Base-by-base conservation (phyloP, 1,140 invertebrate species). In the Procambarus clarkii region DNA sequence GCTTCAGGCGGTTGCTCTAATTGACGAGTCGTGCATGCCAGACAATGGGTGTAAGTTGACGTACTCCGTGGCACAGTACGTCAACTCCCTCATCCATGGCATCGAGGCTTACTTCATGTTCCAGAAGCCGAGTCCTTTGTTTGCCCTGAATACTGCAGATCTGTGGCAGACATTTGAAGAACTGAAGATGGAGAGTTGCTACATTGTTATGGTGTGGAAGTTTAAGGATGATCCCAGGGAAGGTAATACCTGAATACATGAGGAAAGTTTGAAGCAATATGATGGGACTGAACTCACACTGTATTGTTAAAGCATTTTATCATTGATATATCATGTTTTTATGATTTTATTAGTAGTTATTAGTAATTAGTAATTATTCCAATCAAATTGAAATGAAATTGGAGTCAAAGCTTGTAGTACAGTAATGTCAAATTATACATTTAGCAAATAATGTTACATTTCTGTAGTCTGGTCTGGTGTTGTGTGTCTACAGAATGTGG, bases 91-190 rank as follows among this genome's bases (percentile, higher is more conserved):
- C 0, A 50, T 91, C 48, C 74, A 86, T 34, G 74, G 76, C 7
- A n/a, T 85, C 0, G 82, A 85, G 44, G 82, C 88, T 7, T 79
- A 91, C 60, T 91, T 79, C 82, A 91, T 91, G 88, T 91, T 91
- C 45, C 54, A 79, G 45, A 78, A 80, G 48, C 46, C 24, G 15
- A 45, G 8, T 3, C n/a, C 34, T 4, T 46, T 79, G 0, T 91
- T 91, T 46, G 44, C 7, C 7, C 7, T 64, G 0, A 79, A 91
- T 50, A 82, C 82, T 13, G 9, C 64, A 24, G 46, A 64, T 8
- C 45, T 85, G 50, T 91, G 88, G 88, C 74, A 85, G 34, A 60
- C 69, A 0, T n/a, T 24, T 9, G 74, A 79, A 11, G 45, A 79
- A 13, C 46, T 45, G 15, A 34, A 34, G 13, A 48, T 91, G 74